Evolutionary conservation across 2,888 invertebrate species (phyloP).

Genomic region (Epirrhoe alternata): DNA sequence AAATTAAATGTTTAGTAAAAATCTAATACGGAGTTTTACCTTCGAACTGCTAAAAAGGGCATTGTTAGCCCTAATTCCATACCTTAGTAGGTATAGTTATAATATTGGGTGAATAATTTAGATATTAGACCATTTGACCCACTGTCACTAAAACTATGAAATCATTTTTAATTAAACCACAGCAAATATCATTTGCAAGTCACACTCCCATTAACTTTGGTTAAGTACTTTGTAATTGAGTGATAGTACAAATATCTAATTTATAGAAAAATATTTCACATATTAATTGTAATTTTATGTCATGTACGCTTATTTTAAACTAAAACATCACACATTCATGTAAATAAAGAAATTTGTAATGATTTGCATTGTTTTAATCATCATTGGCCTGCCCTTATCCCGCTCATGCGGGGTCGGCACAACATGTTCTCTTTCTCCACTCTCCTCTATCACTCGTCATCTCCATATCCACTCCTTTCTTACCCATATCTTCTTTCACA

Average conservation of each 20-base stretch:
- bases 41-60: slow-evolving; percentile 61
- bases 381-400: too few relatives aligned
- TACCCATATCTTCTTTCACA: too few relatives aligned
- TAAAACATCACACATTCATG: slow-evolving; percentile 80
- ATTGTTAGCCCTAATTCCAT: slow-evolving; percentile 66
- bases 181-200: slow-evolving; percentile 84
- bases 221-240: slow-evolving; percentile 82
- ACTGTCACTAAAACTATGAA: slow-evolving; percentile 73
- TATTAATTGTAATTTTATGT: slow-evolving; percentile 84
- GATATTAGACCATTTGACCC: slow-evolving; percentile 63
- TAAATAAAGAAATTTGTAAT: slow-evolving; percentile 84
- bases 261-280: slow-evolving; percentile 83
- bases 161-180: slow-evolving; percentile 65
- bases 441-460: too few relatives aligned
- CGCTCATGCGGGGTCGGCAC: too few relatives aligned
- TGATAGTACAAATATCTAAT: slow-evolving; percentile 85
- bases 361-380: slow-evolving; percentile 54
- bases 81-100: slow-evolving; percentile 68
- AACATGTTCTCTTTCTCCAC: too few relatives aligned
- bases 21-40: slow-evolving; percentile 60
- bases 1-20: slow-evolving; percentile 63
- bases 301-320: slow-evolving; percentile 85
- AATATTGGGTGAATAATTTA: slow-evolving; percentile 62
- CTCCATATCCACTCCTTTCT: too few relatives aligned
- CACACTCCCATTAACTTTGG: slow-evolving; percentile 79